A percentile compares a stretch with the other conserved stretches of the same genome.
Evolutionary conservation across 2,888 invertebrate species (phyloP).

Genomic region (Metalampra italica): DNA sequence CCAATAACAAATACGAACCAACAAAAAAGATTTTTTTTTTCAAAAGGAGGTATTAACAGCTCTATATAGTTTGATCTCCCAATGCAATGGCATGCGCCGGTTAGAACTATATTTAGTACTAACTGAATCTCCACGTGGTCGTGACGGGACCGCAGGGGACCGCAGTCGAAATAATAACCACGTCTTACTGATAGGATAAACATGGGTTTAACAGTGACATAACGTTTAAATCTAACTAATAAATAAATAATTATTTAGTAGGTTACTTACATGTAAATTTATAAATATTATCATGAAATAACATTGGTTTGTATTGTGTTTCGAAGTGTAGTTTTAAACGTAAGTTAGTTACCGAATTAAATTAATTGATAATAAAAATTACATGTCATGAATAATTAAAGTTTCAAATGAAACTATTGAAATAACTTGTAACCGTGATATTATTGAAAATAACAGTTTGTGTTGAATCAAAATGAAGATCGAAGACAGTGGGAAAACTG

Average conservation of each 20-base stretch:
- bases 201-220: neutral
- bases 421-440: neutral
- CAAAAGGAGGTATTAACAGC: neutral
- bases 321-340: too few species aligned
- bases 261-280: too few species aligned
- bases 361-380: neutral
- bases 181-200: neutral
- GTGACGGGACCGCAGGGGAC: neutral
- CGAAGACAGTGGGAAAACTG: conserved; percentile 27
- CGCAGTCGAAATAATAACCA: neutral
- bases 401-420: neutral
- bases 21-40: neutral
- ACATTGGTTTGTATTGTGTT: too few species aligned
- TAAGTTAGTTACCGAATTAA: too few species aligned
- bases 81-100: neutral
- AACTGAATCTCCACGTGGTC: neutral
- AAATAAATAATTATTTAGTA: too few species aligned
- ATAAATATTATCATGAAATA: too few species aligned
- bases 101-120: neutral
- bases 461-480: conserved; percentile 22
- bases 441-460: neutral
- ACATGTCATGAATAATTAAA: neutral
- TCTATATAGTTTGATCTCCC: neutral
- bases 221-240: too few species aligned
- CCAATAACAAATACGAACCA: neutral